A percentile compares a stretch with the other conserved stretches of the same genome.
Evolutionary conservation across 2,888 invertebrate genomes (phyloP).

Genomic region (Epirrita christyi): DNA sequence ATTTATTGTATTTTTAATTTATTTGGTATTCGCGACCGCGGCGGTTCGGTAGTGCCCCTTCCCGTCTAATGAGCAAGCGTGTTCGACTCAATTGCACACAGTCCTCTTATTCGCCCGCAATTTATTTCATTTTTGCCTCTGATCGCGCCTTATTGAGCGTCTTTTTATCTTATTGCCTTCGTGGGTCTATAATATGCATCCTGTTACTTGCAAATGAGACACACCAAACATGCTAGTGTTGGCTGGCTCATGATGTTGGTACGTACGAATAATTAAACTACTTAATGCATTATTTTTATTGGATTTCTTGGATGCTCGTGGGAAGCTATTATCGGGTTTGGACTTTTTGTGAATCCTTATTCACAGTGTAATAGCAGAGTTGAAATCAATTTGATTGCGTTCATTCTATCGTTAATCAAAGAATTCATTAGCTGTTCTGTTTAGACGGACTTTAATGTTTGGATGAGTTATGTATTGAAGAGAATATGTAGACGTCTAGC

Average conservation of each 20-base stretch:
- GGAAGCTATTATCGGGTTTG: constrained; percentile 37
- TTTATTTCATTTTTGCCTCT: constrained; percentile 85
- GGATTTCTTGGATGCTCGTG: constrained; percentile 44
- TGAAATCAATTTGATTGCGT: constrained; percentile 23
- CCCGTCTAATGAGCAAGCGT: constrained; percentile 82
- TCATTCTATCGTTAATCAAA: constrained; percentile 49
- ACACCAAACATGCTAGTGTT: constrained; percentile 73
- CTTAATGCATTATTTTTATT: constrained; percentile 48
- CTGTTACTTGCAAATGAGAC: constrained; percentile 84
- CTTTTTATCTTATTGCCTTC: constrained; percentile 83
- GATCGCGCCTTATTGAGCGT: constrained; percentile 84
- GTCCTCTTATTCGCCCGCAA: constrained; percentile 82
- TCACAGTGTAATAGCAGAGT: constrained; percentile 21
- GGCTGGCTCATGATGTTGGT: constrained; percentile 74
- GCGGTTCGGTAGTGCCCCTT: constrained; percentile 47
- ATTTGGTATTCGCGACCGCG: constrained; percentile 39
- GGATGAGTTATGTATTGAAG: constrained; percentile 66
- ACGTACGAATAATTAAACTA: constrained; percentile 71
- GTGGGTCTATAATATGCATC: constrained; percentile 82
- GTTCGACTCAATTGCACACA: constrained; percentile 83
- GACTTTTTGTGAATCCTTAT: constrained; percentile 37
- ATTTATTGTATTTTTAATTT: constrained; percentile 46
- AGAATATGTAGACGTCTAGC: constrained; percentile 63
- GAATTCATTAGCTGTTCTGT: constrained; percentile 55
- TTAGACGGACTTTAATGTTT: constrained; percentile 64